Evolutionary conservation across 2,797 vertebrate genomes (phyloP).

Genomic region (Betta splendens): DNA sequence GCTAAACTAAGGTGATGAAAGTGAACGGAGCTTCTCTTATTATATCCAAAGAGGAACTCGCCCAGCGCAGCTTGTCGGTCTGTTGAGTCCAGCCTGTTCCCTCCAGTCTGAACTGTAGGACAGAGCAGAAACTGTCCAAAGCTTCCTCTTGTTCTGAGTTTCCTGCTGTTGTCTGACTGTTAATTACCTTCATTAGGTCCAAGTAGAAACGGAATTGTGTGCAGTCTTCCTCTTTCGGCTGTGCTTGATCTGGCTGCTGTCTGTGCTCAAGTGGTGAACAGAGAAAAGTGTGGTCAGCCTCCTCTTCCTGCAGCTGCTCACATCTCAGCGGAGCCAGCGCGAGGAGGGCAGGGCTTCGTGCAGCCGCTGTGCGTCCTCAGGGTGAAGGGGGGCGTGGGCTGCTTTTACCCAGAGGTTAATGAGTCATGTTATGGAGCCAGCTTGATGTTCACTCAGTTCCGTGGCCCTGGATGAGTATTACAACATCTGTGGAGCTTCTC

Average conservation of each 20-base stretch:
- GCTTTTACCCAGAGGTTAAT: too few species aligned
- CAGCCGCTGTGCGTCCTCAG: slow-evolving; percentile 18
- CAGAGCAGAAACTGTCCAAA: too few species aligned
- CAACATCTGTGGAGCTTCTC: too few species aligned
- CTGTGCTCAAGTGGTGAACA: slow-evolving; percentile 34
- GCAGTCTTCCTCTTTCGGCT: not conserved
- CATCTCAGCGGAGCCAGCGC: not conserved
- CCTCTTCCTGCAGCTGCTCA: not conserved
- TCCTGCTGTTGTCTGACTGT: not conserved
- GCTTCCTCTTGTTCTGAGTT: not conserved
- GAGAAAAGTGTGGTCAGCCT: slow-evolving; percentile 21
- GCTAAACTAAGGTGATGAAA: not conserved
- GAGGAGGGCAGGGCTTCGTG: slow-evolving; percentile 21
- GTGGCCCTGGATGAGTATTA: too few species aligned
- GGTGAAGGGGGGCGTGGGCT: too few species aligned
- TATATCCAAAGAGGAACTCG: slow-evolving; percentile 15
- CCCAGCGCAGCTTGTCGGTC: too few species aligned
- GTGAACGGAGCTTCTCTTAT: not conserved
- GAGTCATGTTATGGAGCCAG: too few species aligned
- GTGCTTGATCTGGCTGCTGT: slow-evolving; percentile 4
- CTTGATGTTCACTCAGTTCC: too few species aligned
- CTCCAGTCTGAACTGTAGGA: not conserved
- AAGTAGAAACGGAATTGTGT: not conserved
- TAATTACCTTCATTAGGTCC: not conserved
- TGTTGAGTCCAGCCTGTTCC: too few species aligned